Conservation (phyloP, 37 sponge, comb jelly and placozoan genomes). For the Halisarca cf. caerulea region DNA sequence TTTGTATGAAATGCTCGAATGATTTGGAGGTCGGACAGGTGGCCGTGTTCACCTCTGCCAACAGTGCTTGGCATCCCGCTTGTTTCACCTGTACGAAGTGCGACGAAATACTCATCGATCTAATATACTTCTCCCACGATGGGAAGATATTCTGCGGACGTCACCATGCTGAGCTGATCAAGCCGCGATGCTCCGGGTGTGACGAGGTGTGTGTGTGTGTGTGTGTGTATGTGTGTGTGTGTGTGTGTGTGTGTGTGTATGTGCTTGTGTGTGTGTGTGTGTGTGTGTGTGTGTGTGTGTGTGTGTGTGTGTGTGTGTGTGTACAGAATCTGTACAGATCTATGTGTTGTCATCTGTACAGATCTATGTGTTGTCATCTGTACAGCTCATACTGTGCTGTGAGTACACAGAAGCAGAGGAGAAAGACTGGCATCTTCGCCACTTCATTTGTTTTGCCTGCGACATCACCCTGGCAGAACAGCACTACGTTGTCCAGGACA, state of each 20-base stretch:
- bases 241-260: background rate
- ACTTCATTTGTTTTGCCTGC: slow-evolving; percentile 84
- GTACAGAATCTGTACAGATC: too few species aligned
- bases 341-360: too few species aligned
- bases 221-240: too few species aligned
- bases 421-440: slow-evolving; percentile 82
- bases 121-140: slow-evolving; percentile 88
- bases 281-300: slow-evolving; percentile 12
- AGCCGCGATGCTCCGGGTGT: slow-evolving; percentile 96
- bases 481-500: slow-evolving; percentile 80
- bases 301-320: background rate
- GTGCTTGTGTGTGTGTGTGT: background rate
- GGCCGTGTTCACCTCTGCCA: slow-evolving; percentile 74
- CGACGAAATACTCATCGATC: slow-evolving; percentile 82
- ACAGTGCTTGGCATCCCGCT: slow-evolving; percentile 73
- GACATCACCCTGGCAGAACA: slow-evolving; percentile 75
- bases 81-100: slow-evolving; percentile 94
- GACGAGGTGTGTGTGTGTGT: slow-evolving; percentile 80
- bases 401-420: slow-evolving; percentile 92
- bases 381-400: slow-evolving; percentile 76
- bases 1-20: slow-evolving; percentile 56
- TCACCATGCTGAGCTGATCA: slow-evolving; percentile 91
- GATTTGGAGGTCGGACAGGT: slow-evolving; percentile 58
- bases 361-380: too few species aligned
- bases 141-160: slow-evolving; percentile 90